Percentiles rank a stretch among this genome's conserved stretches.
phyloP scores from a whole-genome alignment of 2,113 vertebrate genomes.

The Corythornis cristatus region DNA sequence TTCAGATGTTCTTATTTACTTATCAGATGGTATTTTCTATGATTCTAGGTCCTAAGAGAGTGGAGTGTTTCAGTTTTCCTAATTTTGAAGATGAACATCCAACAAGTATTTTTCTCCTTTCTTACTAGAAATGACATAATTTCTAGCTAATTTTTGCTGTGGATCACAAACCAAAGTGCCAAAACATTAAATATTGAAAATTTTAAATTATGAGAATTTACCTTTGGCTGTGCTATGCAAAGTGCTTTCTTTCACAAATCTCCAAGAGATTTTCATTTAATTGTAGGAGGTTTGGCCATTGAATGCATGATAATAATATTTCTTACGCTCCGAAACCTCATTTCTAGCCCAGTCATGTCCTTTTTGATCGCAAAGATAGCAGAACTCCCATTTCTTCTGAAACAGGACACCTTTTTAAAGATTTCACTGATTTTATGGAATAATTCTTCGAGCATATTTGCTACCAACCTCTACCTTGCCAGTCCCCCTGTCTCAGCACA shows the following conservation, averaged over 20 bases:
- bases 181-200: background rate
- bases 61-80: background rate
- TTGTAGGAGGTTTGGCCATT: background rate
- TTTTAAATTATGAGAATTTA: background rate
- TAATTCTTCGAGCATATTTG: background rate
- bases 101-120: background rate
- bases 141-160: background rate
- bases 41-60: background rate
- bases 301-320: fast-evolving
- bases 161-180: background rate
- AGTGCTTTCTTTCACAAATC: background rate
- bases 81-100: background rate
- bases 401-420: background rate
- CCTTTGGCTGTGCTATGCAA: background rate
- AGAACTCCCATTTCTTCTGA: background rate
- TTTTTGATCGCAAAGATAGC: background rate
- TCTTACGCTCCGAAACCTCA: background rate
- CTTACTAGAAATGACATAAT: background rate
- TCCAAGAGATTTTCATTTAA: background rate
- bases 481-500: background rate
- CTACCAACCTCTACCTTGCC: background rate
- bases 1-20: background rate
- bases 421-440: background rate
- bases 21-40: background rate
- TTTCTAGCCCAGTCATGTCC: background rate